phyloP scores from a whole-genome alignment of 1,140 invertebrate species.

The Drosophila fuyamai region DNA sequence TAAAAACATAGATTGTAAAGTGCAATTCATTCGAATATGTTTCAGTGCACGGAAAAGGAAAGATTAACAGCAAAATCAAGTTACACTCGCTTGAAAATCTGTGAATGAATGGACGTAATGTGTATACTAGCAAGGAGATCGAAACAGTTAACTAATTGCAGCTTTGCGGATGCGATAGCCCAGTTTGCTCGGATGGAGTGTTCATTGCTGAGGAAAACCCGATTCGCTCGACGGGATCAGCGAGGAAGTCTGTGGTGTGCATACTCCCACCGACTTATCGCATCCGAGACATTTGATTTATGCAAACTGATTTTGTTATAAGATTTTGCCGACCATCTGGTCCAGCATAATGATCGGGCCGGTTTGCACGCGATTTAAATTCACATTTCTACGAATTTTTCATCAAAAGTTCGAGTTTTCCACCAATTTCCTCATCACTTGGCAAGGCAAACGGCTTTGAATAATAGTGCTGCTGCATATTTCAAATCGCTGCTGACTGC shows the following conservation, averaged over 20 bases:
- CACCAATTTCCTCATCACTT: slow-evolving; percentile 26
- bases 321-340: slow-evolving; percentile 20
- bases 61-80: slow-evolving; percentile 11
- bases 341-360: slow-evolving; percentile 30
- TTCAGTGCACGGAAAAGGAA: slow-evolving; percentile 10
- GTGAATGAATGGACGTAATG: slow-evolving; percentile 25
- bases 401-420: slow-evolving; percentile 22
- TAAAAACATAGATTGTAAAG: too few relatives aligned
- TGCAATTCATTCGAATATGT: too few relatives aligned
- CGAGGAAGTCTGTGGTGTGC: slow-evolving; percentile 38
- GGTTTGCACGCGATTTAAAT: slow-evolving; percentile 34
- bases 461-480: slow-evolving; percentile 5
- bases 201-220: slow-evolving; percentile 3
- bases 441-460: slow-evolving; percentile 22
- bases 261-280: slow-evolving; percentile 35
- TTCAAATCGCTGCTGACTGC: slow-evolving; percentile 28
- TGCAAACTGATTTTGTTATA: slow-evolving; percentile 29
- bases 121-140: background rate
- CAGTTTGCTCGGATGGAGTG: slow-evolving; percentile 5
- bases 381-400: slow-evolving; percentile 34
- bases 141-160: slow-evolving; percentile 27
- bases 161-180: slow-evolving; percentile 38
- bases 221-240: slow-evolving; percentile 20
- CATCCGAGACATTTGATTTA: slow-evolving; percentile 50
- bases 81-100: slow-evolving; percentile 14